These are phyloP conservation scores for Tapera naevia DNA, from an alignment of 2,797 vertebrate species.

Conservation along the genomic window DNA sequence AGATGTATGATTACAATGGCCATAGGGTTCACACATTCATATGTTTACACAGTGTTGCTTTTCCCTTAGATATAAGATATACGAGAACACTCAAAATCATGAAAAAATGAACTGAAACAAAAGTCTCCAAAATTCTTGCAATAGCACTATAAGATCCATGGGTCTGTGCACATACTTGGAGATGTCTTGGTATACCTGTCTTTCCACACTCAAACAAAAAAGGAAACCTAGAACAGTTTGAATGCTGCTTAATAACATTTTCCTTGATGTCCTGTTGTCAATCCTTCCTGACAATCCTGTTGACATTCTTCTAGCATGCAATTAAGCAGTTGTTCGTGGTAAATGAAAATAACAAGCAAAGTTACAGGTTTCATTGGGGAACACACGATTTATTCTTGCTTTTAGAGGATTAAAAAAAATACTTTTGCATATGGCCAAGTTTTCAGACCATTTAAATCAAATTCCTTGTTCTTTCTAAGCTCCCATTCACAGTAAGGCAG, in stretches of 20 bases:
- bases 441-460: background rate
- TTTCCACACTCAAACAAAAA: background rate
- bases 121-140: background rate
- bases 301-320: background rate
- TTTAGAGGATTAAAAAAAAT: background rate
- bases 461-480: background rate
- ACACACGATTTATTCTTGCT: background rate
- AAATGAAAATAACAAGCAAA: background rate
- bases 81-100: background rate
- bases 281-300: background rate
- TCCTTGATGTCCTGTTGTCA: background rate
- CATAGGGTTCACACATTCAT: background rate
- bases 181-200: background rate
- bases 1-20: background rate
- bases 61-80: background rate
- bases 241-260: background rate
- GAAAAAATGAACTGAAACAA: background rate
- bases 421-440: background rate
- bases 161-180: background rate
- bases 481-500: background rate
- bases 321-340: background rate
- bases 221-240: background rate
- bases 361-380: background rate
- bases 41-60: background rate
- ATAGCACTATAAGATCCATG: background rate